These are phyloP conservation scores for Dicentrarchus labrax DNA, from an alignment of 2,113 vertebrate genomes.

Conservation along the genomic window DNA sequence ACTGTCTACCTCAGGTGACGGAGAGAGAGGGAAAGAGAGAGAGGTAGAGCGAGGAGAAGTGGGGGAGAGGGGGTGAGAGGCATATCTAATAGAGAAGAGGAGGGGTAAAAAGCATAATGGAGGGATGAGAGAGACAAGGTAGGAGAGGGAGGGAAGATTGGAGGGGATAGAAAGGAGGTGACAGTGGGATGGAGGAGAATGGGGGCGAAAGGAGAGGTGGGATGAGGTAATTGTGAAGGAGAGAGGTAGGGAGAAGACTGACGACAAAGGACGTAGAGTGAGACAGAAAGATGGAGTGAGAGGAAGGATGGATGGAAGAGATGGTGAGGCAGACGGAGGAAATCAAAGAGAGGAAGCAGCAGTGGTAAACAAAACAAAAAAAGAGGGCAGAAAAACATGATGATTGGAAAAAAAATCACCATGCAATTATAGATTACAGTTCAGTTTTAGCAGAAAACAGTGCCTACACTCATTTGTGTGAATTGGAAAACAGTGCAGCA, in stretches of 20 bases:
- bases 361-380: background rate
- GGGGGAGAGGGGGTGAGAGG: constrained; percentile 44
- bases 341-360: background rate
- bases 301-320: constrained; percentile 1
- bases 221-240: constrained; percentile 64
- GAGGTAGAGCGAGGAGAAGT: background rate
- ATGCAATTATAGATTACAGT: constrained; percentile 48
- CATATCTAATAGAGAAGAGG: constrained; percentile 49
- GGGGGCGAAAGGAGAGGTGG: constrained; percentile 56
- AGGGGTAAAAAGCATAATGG: constrained; percentile 30
- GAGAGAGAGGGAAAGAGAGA: constrained; percentile 57
- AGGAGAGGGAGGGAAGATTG: constrained; percentile 8
- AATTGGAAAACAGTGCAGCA: background rate
- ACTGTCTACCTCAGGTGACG: constrained; percentile 78
- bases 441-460: constrained; percentile 27
- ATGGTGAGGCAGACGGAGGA: background rate
- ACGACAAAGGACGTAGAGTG: constrained; percentile 52
- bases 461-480: background rate
- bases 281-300: constrained; percentile 48
- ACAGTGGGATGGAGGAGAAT: constrained; percentile 36
- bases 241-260: constrained; percentile 22
- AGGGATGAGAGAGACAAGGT: constrained; percentile 24
- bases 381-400: constrained; percentile 3
- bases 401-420: constrained; percentile 34
- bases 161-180: constrained; percentile 9